A percentile compares a stretch with the other conserved stretches of the same genome.
Evolutionary conservation across 2,888 invertebrate genomes (phyloP).

Genomic region (Carterocephalus palaemon): DNA sequence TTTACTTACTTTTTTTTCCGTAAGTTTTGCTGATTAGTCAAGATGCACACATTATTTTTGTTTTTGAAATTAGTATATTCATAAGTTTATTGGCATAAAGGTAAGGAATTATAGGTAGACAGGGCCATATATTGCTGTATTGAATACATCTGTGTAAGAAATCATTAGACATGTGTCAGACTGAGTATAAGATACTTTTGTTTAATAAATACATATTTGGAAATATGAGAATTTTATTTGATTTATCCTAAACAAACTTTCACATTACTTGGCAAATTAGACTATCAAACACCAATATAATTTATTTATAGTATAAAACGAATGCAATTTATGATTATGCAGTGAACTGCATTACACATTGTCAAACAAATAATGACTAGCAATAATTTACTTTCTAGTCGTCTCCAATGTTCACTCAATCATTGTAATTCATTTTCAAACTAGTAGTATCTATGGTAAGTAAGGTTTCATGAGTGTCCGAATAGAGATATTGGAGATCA

Average conservation of each 20-base stretch:
- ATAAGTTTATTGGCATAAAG: slow-evolving; percentile 17
- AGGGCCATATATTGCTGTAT: slow-evolving; percentile 51
- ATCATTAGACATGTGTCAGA: slow-evolving; percentile 61
- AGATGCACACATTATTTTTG: slow-evolving; percentile 11
- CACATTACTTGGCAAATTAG: no score
- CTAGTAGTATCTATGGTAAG: slow-evolving; percentile 36
- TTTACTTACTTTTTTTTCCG: slow-evolving; percentile 12
- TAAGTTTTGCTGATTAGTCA: slow-evolving; percentile 19
- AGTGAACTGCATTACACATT: no score
- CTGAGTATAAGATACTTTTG: slow-evolving; percentile 74
- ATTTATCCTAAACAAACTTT: not conserved
- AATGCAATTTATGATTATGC: no score
- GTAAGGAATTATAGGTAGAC: no score
- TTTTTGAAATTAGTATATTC: slow-evolving; percentile 10
- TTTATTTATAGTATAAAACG: no score
- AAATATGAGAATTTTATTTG: slow-evolving; percentile 36
- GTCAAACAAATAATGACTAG: no score
- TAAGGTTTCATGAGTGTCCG: slow-evolving; percentile 63
- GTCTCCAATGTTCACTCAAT: no score
- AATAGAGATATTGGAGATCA: slow-evolving; percentile 67
- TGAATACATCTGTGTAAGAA: slow-evolving; percentile 60
- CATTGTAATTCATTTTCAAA: not conserved
- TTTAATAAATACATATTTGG: slow-evolving; percentile 62
- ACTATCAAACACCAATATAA: no score
- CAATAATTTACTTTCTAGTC: no score